Percentiles rank a stretch among this genome's conserved stretches.
Conservation (phyloP, 2,113 vertebrate genomes). For the Erythrocebus patas region DNA sequence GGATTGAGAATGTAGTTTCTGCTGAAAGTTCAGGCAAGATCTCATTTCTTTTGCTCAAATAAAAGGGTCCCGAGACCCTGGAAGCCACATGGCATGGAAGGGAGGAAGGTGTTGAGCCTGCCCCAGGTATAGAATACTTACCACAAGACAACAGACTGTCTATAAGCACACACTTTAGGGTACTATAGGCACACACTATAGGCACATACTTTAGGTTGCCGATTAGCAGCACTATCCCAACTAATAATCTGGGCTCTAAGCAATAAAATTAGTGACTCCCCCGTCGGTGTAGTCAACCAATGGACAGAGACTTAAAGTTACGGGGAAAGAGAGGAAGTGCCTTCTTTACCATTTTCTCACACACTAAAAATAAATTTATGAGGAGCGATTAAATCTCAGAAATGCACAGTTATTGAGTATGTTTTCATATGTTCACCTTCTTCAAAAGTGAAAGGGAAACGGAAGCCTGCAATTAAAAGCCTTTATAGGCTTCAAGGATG, state of each 20-base stretch:
- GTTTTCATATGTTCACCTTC: not conserved
- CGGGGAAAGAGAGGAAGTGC: not conserved
- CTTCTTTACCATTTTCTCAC: not conserved
- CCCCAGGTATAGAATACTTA: not conserved
- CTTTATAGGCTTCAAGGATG: not conserved
- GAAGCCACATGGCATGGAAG: not conserved
- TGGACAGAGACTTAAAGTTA: not conserved
- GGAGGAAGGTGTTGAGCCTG: not conserved
- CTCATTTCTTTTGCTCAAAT: not conserved
- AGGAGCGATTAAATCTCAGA: not conserved
- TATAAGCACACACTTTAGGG: not conserved
- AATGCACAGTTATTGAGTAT: not conserved
- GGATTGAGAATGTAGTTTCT: not conserved
- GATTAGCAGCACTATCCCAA: not conserved
- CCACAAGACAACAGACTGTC: not conserved
- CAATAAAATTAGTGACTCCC: not conserved
- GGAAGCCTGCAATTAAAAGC: not conserved
- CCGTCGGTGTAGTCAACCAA: not conserved
- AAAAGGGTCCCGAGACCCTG: not conserved
- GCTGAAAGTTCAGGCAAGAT: not conserved
- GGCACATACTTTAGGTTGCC: not conserved
- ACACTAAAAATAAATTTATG: not conserved
- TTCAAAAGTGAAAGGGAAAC: not conserved
- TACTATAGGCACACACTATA: not conserved
- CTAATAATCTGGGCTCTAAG: not conserved